These are phyloP conservation scores for Lepidotrigona ventralis DNA, from an alignment of 1,140 invertebrate genomes.

Conservation along the genomic window DNA sequence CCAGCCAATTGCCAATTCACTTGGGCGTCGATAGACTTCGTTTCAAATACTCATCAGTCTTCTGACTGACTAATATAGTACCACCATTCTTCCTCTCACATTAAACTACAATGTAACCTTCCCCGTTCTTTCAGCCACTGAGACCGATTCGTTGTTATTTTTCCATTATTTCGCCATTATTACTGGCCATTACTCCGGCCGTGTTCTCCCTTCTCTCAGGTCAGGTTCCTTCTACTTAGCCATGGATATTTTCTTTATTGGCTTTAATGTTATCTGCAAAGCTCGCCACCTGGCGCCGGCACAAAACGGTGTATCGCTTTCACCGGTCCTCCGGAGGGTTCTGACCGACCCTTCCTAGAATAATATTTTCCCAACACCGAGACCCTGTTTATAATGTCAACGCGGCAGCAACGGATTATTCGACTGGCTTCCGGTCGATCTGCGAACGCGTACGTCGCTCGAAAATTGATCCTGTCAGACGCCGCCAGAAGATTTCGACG, in stretches of 20 bases:
- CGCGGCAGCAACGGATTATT: slow-evolving; percentile 56
- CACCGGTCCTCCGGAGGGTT: slow-evolving; percentile 36
- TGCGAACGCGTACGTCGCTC: neutral
- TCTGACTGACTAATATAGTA: neutral
- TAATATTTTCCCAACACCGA: slow-evolving; percentile 69
- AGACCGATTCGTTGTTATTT: slow-evolving; percentile 23
- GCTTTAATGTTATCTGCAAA: slow-evolving; percentile 59
- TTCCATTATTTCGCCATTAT: slow-evolving; percentile 47
- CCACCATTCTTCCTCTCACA: neutral
- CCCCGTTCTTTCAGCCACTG: neutral
- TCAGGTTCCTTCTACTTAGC: slow-evolving; percentile 37
- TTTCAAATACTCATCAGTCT: neutral
- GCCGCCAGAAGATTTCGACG: neutral
- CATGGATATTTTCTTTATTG: slow-evolving; percentile 59
- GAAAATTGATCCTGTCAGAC: neutral
- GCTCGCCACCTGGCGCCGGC: slow-evolving; percentile 60
- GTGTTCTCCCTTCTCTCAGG: neutral
- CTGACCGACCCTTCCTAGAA: slow-evolving; percentile 56
- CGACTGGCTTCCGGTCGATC: slow-evolving; percentile 5
- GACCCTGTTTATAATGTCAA: slow-evolving; percentile 65
- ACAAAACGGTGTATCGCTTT: slow-evolving; percentile 64
- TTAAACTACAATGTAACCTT: neutral
- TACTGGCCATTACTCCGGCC: slow-evolving; percentile 20
- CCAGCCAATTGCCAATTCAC: neutral
- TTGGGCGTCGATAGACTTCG: neutral